phyloP scores from a whole-genome alignment of 2,113 vertebrate species.

The Cichladusa arquata region DNA sequence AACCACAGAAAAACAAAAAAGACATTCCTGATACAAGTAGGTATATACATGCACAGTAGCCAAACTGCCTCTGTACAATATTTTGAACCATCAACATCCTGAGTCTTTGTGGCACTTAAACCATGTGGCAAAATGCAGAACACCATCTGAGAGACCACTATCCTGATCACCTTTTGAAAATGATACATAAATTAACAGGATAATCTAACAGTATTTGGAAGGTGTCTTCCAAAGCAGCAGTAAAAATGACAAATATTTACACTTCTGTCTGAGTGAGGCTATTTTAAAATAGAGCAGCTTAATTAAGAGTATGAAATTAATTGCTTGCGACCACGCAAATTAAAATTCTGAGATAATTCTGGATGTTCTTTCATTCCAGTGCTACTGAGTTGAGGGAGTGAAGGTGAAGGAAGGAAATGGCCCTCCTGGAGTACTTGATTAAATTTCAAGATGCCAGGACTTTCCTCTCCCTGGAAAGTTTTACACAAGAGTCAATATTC shows the following conservation, averaged over 20 bases:
- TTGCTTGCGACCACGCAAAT: neutral
- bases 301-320: neutral
- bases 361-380: neutral
- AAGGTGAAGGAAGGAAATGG: neutral
- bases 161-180: neutral
- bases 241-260: conserved; percentile 16
- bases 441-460: neutral
- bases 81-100: neutral
- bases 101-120: conserved; percentile 61
- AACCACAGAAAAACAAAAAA: neutral
- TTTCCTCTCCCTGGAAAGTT: neutral
- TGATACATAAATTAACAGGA: neutral
- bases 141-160: neutral
- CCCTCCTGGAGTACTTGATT: neutral
- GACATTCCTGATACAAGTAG: neutral
- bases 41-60: neutral
- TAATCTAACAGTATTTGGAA: conserved; percentile 3
- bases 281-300: conserved; percentile 30
- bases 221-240: conserved; percentile 25
- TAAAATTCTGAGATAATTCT: conserved; percentile 9
- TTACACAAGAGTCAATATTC: neutral
- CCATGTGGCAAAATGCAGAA: conserved; percentile 6
- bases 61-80: neutral
- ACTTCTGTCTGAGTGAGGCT: neutral
- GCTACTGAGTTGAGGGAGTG: neutral